Evolutionary conservation across 2,113 vertebrate species (phyloP).

Genomic region (Mastomys natalensis): DNA sequence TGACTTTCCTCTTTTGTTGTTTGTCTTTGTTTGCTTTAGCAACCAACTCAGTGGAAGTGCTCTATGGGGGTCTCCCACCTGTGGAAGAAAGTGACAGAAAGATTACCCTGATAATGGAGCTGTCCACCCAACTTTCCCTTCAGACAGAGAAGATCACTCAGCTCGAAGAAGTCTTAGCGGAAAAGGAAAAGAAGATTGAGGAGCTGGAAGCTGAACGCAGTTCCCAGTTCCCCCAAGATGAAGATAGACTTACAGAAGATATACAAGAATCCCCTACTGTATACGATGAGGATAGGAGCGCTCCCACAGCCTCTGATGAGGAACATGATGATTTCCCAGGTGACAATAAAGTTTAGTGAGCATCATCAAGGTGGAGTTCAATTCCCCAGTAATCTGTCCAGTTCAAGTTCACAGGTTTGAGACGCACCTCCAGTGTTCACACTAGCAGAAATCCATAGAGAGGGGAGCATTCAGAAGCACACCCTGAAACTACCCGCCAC

Average conservation of each 20-base stretch:
- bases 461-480: not conserved
- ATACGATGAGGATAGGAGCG: not conserved
- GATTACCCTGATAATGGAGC: slow-evolving; percentile 74
- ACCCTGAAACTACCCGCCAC: not conserved
- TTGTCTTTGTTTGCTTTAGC: slow-evolving; percentile 72
- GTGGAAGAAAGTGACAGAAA: slow-evolving; percentile 47
- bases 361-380: not conserved
- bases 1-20: slow-evolving; percentile 43
- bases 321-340: slow-evolving; percentile 25
- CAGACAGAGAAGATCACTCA: slow-evolving; percentile 73
- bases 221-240: slow-evolving; percentile 7
- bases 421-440: not conserved
- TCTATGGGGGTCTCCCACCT: slow-evolving; percentile 34
- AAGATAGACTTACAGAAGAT: slow-evolving; percentile 20
- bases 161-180: slow-evolving; percentile 71
- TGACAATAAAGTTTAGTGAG: slow-evolving; percentile 35
- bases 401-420: slow-evolving; percentile 3
- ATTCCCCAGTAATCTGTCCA: slow-evolving; percentile 21
- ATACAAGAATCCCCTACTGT: slow-evolving; percentile 24
- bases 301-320: slow-evolving; percentile 8
- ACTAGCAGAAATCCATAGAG: not conserved
- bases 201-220: slow-evolving; percentile 66
- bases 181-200: slow-evolving; percentile 76
- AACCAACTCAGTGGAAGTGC: slow-evolving; percentile 23
- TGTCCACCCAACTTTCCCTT: slow-evolving; percentile 75